These are phyloP conservation scores for Pollenia griseotomentosa DNA, from an alignment of 2,888 invertebrate species.

Conservation along the genomic window DNA sequence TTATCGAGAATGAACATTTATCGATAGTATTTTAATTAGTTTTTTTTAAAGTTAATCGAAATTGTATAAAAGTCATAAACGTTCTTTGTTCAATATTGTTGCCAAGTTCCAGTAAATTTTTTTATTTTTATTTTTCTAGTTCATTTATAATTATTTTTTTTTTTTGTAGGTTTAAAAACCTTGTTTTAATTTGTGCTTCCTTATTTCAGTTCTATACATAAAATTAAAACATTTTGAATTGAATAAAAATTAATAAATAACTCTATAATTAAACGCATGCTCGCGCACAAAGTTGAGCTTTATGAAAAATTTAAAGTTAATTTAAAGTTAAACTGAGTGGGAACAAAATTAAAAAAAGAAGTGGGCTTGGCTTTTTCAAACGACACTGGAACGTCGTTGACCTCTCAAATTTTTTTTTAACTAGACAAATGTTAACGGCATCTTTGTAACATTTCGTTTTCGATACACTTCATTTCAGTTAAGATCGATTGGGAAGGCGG, in stretches of 20 bases:
- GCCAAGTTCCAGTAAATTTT: conserved; percentile 7
- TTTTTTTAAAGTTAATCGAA: too few relatives aligned
- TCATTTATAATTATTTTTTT: neutral
- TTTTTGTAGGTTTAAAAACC: conserved; percentile 18
- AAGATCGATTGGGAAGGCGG: conserved; percentile 18
- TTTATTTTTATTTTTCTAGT: neutral
- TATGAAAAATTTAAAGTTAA: neutral
- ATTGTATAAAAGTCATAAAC: neutral
- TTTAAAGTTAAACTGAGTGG: conserved; percentile 43
- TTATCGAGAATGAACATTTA: too few relatives aligned
- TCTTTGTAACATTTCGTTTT: neutral
- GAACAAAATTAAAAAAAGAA: conserved; percentile 1
- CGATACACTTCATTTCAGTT: neutral
- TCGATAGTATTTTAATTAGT: too few relatives aligned
- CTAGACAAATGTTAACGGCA: neutral
- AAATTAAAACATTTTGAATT: conserved; percentile 53
- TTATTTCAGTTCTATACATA: conserved; percentile 10
- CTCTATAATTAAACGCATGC: conserved; percentile 35
- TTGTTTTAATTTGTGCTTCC: conserved; percentile 40
- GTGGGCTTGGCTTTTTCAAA: conserved; percentile 53
- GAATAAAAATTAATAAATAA: conserved; percentile 46
- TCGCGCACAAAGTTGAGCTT: neutral
- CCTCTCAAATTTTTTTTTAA: neutral
- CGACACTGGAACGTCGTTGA: conserved; percentile 26
- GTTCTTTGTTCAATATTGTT: conserved; percentile 14